Evolutionary conservation across 2,113 vertebrate genomes (phyloP), one percentile per base, ranked within the genome.

Genomic region (Plectropomus leopardus): DNA sequence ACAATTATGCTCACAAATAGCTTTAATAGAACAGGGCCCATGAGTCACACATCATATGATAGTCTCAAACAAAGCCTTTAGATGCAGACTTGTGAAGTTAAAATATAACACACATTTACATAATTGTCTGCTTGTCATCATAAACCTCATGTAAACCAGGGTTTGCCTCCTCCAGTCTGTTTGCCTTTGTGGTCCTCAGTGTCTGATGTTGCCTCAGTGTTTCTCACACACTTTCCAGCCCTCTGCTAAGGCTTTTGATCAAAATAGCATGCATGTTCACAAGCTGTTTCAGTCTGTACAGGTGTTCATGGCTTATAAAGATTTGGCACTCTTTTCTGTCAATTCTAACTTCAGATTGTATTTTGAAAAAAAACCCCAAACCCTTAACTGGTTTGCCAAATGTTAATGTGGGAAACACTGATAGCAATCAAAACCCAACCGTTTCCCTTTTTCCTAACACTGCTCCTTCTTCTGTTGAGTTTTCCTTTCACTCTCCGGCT

Each of bases 141-240:
- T 59, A 45, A 59, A 53, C 17, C 7, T 77, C 28, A 54, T 60
- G 28, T 42, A 59, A 76, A 45, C 53, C 59, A 82, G 30, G 21
- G 48, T 71, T 87, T 87, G 73, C 75, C 73, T 19, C 32, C 19
- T 81, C 16, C n/a, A 75, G 64, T 55, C 72, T 78, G 67, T 89
- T 80, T 89, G 80, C 78, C 84, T 86, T 85, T 87, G 81, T 89
- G 75, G 75, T 76, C 79, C 85, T 87, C 60, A 11, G 15, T 13
- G 28, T 61, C n/a, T 63, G 40, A 23, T 5, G 26, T 44, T 64
- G 51, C 54, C 47, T n/a, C 53, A 69, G 24, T 73, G 50, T 82
- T 80, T 72, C 47, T 72, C 47, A 55, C 40, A 42, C 1, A 13
- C 6, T 50, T 30, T 13, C 4, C 17, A n/a, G 16, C 2, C 6